Percentiles rank a stretch among this genome's conserved stretches.
Conservation (phyloP, 2,113 vertebrate species). For the Embiotoca jacksoni region DNA sequence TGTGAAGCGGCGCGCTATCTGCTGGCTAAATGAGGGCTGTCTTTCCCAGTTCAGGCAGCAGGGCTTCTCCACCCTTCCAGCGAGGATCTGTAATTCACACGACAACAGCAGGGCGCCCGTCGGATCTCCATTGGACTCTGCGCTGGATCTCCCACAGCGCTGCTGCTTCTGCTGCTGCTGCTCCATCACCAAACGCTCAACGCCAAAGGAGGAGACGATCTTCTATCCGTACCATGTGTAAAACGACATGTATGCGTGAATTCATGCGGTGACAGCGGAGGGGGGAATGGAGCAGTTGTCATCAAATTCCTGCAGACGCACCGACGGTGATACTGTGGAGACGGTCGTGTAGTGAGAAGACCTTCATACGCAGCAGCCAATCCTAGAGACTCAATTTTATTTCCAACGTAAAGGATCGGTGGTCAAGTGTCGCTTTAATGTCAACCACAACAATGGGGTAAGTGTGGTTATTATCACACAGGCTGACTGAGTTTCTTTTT, state of each 20-base stretch:
- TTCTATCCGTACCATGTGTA: conserved; percentile 69
- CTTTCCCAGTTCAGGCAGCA: conserved; percentile 68
- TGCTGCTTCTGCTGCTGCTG: conserved; percentile 24
- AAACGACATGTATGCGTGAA: conserved; percentile 69
- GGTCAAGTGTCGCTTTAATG: conserved; percentile 59
- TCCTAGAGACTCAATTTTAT: conserved; percentile 53
- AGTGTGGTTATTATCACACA: conserved; percentile 64
- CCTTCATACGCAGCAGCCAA: conserved; percentile 73
- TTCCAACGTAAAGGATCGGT: conserved; percentile 45
- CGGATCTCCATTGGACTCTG: conserved; percentile 63
- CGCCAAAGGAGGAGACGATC: conserved; percentile 30
- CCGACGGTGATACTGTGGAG: conserved; percentile 63
- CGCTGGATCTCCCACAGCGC: conserved; percentile 51
- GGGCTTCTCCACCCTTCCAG: conserved; percentile 71
- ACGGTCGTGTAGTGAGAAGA: conserved; percentile 68
- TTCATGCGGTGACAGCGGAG: conserved; percentile 68
- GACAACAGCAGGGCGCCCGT: conserved; percentile 50
- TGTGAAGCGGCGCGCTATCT: conserved; percentile 72
- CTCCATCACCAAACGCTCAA: conserved; percentile 44
- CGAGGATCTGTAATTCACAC: conserved; percentile 67
- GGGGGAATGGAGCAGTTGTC: conserved; percentile 74
- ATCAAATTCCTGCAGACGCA: conserved; percentile 77
- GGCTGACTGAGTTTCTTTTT: conserved; percentile 26
- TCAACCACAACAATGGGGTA: conserved; percentile 80
- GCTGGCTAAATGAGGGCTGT: conserved; percentile 74